Evolutionary conservation across 1,140 invertebrate species (phyloP).

Genomic region (Drosophila kepulauana): DNA sequence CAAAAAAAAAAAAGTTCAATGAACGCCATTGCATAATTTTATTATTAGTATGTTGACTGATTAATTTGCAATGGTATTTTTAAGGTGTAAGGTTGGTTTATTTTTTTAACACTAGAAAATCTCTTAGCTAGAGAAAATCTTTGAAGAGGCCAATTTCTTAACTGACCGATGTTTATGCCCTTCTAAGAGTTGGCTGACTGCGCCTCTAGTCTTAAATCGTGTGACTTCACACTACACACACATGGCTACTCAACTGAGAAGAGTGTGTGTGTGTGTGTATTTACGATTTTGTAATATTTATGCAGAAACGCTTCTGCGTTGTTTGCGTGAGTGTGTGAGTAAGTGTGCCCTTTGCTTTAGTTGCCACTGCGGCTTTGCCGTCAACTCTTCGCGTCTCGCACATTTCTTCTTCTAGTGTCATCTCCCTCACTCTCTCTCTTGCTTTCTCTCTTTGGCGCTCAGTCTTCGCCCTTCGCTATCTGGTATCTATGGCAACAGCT

Average conservation of each 20-base stretch:
- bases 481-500: constrained; percentile 59
- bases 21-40: no score
- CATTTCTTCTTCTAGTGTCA: neutral
- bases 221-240: constrained; percentile 44
- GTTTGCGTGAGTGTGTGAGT: constrained; percentile 22
- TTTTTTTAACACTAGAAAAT: no score
- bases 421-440: neutral
- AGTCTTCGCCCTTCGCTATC: constrained; percentile 31
- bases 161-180: neutral
- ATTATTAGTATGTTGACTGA: no score
- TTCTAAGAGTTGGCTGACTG: neutral
- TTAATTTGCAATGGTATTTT: no score
- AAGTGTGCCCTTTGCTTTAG: constrained; percentile 32
- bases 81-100: no score
- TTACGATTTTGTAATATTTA: constrained; percentile 77
- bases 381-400: constrained; percentile 28
- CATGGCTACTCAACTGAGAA: constrained; percentile 11
- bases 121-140: neutral
- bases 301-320: constrained; percentile 50
- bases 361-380: constrained; percentile 41
- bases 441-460: neutral
- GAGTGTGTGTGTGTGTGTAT: constrained; percentile 49
- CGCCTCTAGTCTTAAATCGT: constrained; percentile 25
- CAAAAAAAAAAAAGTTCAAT: no score
- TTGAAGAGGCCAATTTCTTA: neutral